Evolutionary conservation across 2,888 invertebrate species (phyloP).

Genomic region (Oscheius onirici): DNA sequence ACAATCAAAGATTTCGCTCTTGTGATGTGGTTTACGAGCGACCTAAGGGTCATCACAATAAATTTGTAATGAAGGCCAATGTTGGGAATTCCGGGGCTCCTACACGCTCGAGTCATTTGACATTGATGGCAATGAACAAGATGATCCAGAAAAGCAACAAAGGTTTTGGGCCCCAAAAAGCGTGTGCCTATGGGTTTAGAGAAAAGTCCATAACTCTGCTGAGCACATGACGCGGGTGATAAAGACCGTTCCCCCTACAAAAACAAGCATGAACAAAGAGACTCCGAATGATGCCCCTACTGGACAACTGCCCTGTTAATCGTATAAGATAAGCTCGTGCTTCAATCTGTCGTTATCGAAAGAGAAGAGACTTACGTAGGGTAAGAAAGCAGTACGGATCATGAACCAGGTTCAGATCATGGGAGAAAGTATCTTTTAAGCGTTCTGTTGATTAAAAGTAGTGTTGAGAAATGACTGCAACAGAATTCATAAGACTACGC

Average conservation of each 20-base stretch:
- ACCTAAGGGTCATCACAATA: slow-evolving; percentile 23
- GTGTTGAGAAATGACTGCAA: no score
- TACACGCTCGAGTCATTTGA: slow-evolving; percentile 7
- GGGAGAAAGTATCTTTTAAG: no score
- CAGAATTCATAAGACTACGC: background rate
- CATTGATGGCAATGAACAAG: slow-evolving; percentile 6
- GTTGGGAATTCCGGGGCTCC: background rate
- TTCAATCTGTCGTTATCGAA: slow-evolving; percentile 27
- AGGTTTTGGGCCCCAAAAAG: background rate
- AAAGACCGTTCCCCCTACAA: background rate
- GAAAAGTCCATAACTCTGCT: background rate
- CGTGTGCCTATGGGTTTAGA: background rate
- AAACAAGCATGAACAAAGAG: slow-evolving; percentile 5
- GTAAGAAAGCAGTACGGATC: no score
- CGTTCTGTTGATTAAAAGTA: no score
- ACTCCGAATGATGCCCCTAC: background rate
- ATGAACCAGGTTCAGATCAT: no score
- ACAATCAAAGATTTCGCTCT: slow-evolving; percentile 17
- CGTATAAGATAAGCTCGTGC: slow-evolving; percentile 19
- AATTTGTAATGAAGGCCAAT: slow-evolving; percentile 22
- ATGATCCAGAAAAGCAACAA: background rate
- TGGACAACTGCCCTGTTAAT: slow-evolving; percentile 13
- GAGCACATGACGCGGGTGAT: slow-evolving; percentile 11
- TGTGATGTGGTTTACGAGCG: background rate
- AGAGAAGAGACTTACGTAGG: slow-evolving; percentile 1